A percentile compares a stretch with the other conserved stretches of the same genome.
Evolutionary conservation across 2,113 vertebrate genomes (phyloP).

Genomic region (Sinocyclocheilus rhinocerous): DNA sequence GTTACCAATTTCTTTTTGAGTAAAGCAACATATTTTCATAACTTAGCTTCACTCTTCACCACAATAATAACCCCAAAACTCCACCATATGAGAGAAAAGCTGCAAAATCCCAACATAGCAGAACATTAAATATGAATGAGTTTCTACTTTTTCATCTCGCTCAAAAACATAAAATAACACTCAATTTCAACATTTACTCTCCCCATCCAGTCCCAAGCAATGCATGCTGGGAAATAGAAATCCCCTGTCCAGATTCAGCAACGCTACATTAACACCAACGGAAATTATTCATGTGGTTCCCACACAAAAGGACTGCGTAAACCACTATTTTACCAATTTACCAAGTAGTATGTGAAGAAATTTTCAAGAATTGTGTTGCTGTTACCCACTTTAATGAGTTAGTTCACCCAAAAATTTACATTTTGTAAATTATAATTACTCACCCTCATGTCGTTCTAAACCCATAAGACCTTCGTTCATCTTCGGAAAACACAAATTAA

Average conservation of each 20-base stretch:
- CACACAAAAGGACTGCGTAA: neutral
- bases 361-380: neutral
- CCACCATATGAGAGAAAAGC: neutral
- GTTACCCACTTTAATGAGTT: neutral
- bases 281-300: neutral
- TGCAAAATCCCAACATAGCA: neutral
- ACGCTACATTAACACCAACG: neutral
- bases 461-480: no score
- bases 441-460: neutral
- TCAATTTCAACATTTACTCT: slow-evolving; percentile 9
- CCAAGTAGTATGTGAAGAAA: neutral
- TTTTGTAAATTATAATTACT: neutral
- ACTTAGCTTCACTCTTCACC: neutral
- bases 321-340: neutral
- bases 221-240: neutral
- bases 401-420: neutral
- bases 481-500: neutral
- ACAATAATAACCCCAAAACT: neutral
- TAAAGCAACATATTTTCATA: neutral
- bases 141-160: neutral
- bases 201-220: neutral
- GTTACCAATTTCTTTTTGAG: neutral
- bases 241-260: slow-evolving; percentile 4
- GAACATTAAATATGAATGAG: neutral
- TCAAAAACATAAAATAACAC: neutral